Evolutionary conservation across 2,797 vertebrate species (phyloP).

Genomic region (Anguilla megastoma): DNA sequence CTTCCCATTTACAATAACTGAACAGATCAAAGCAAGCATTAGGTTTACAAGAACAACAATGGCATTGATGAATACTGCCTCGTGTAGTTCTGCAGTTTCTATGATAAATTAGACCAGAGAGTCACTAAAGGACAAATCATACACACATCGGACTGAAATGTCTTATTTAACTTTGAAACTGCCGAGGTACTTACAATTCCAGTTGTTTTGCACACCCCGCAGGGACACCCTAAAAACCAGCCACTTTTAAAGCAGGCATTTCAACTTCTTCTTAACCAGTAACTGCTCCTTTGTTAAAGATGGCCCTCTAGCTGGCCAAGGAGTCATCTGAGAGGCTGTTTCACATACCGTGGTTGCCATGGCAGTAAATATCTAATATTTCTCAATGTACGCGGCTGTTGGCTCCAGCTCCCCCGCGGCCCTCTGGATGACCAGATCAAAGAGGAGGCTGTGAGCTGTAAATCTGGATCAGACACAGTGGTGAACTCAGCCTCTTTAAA

Average conservation of each 20-base stretch:
- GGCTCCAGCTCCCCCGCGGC: neutral
- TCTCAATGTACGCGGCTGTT: neutral
- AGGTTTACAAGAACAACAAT: neutral
- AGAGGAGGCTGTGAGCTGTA: conserved; percentile 12
- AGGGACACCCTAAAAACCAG: neutral
- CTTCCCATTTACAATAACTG: neutral
- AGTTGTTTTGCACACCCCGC: neutral
- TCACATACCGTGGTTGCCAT: neutral
- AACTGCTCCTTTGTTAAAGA: neutral
- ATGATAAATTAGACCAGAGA: neutral
- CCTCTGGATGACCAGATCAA: neutral
- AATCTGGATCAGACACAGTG: neutral
- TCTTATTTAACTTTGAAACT: neutral
- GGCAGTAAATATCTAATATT: conserved; percentile 23
- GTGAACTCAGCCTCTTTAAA: conserved; percentile 6
- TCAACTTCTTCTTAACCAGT: neutral
- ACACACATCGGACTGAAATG: neutral
- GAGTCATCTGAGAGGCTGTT: conserved; percentile 6
- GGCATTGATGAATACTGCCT: neutral
- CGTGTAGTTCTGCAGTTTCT: neutral
- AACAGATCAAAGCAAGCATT: neutral
- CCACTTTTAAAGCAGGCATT: neutral
- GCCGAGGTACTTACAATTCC: neutral
- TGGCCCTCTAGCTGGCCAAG: neutral
- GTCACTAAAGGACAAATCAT: neutral